phyloP scores from a whole-genome alignment of 2,888 invertebrate species.

The Ferdinandea cuprea region DNA sequence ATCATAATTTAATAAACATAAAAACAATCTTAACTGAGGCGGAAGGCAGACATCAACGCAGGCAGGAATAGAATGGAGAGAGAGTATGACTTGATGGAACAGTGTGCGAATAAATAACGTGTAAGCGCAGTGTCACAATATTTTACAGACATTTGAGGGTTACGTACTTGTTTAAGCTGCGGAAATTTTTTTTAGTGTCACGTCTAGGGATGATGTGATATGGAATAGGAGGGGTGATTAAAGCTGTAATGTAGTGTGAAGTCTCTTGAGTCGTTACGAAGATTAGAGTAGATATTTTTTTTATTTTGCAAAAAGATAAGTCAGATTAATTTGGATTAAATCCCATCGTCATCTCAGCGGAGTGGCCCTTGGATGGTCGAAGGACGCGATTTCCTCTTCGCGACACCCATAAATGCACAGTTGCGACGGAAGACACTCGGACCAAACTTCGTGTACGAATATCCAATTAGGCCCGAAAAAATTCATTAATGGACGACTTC shows the following conservation, averaged over 20 bases:
- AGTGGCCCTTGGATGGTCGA: too few relatives aligned
- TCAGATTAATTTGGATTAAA: too few relatives aligned
- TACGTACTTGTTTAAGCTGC: not conserved
- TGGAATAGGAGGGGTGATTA: not conserved
- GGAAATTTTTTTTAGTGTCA: conserved; percentile 5
- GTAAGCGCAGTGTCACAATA: conserved; percentile 33
- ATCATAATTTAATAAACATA: conserved; percentile 57
- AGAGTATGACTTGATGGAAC: conserved; percentile 31
- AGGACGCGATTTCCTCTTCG: too few relatives aligned
- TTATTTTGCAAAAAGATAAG: too few relatives aligned
- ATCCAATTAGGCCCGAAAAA: too few relatives aligned
- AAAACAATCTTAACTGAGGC: conserved; percentile 61
- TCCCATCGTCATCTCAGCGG: too few relatives aligned
- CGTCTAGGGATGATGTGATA: not conserved
- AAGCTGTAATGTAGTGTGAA: conserved; percentile 19
- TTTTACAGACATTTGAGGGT: conserved; percentile 10
- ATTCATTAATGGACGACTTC: too few relatives aligned
- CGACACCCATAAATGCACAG: too few relatives aligned
- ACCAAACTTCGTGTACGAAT: too few relatives aligned
- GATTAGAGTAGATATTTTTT: too few relatives aligned
- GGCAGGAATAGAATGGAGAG: too few relatives aligned
- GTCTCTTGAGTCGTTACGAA: conserved; percentile 2
- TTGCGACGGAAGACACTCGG: too few relatives aligned
- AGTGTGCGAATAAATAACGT: conserved; percentile 45
- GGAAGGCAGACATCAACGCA: conserved; percentile 32